Conservation (phyloP, 2,888 invertebrate genomes). For the Ochropleura leucogaster region DNA sequence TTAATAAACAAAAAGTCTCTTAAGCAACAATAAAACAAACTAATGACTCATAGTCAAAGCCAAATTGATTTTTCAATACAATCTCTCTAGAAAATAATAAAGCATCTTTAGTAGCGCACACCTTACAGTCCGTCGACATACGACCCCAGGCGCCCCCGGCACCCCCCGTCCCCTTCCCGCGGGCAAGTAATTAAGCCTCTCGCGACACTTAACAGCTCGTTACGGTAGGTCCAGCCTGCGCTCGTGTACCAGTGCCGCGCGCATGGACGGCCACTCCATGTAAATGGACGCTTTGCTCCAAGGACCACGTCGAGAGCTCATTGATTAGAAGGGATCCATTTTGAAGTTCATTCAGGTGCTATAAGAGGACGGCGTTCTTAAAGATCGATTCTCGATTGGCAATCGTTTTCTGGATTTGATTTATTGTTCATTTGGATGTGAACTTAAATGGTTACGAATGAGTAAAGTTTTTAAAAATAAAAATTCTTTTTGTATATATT, state of each 20-base stretch:
- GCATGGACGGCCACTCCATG: conserved; percentile 39
- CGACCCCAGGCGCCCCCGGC: conserved; percentile 8
- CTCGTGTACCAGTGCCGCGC: conserved; percentile 5
- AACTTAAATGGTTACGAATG: neutral
- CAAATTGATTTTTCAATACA: conserved; percentile 21
- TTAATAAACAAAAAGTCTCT: too few species aligned
- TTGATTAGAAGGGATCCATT: conserved; percentile 27
- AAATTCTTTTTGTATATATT: too few species aligned
- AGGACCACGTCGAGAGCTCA: conserved; percentile 13
- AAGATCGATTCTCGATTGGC: neutral
- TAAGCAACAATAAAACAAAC: neutral
- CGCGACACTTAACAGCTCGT: conserved; percentile 80
- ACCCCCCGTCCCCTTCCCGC: conserved; percentile 16
- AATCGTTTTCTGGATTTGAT: neutral
- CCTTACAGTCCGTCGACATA: conserved; percentile 41
- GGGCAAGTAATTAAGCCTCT: conserved; percentile 77
- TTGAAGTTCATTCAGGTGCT: conserved; percentile 31
- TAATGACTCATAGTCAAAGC: neutral
- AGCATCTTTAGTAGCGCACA: conserved; percentile 17
- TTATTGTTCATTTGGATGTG: neutral
- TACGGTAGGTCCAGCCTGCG: conserved; percentile 79
- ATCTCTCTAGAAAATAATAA: conserved; percentile 34
- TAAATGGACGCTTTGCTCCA: conserved; percentile 38
- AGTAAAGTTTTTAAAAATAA: neutral
- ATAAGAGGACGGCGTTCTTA: conserved; percentile 13